A percentile compares a stretch with the other conserved stretches of the same genome.
Conservation (phyloP, 2,113 vertebrate genomes). For the Upupa epops region DNA sequence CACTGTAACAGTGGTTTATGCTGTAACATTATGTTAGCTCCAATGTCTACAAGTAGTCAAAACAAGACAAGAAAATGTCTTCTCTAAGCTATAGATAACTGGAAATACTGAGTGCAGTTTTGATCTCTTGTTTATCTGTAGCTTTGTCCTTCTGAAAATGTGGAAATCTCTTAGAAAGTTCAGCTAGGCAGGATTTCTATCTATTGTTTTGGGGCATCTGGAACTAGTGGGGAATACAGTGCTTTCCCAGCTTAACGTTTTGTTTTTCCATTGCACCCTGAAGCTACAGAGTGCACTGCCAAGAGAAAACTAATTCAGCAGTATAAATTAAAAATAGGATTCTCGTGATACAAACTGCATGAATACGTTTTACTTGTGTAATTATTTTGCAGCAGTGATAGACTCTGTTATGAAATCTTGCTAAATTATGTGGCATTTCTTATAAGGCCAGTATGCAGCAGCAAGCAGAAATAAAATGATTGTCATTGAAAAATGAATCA, state of each 20-base stretch:
- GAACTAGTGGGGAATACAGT: conserved; percentile 55
- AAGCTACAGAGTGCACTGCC: conserved; percentile 51
- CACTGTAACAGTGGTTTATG: not conserved
- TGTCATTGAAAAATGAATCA: not conserved
- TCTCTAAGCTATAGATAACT: not conserved
- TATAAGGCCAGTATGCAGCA: not conserved
- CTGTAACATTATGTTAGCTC: not conserved
- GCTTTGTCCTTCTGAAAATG: not conserved
- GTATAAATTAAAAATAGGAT: conserved; percentile 66
- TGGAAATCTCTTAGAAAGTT: conserved; percentile 13
- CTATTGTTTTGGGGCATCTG: conserved; percentile 62
- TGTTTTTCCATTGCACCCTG: conserved; percentile 61
- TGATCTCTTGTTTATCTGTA: not conserved
- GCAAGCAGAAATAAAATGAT: not conserved
- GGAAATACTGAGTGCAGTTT: not conserved
- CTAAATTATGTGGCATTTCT: not conserved
- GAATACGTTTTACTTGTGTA: conserved; percentile 45
- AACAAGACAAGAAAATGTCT: not conserved
- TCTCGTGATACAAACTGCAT: conserved; percentile 48
- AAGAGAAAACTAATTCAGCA: conserved; percentile 59
- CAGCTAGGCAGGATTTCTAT: conserved; percentile 12
- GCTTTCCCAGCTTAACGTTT: conserved; percentile 47
- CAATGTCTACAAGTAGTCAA: not conserved
- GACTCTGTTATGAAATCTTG: conserved; percentile 13
- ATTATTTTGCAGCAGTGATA: conserved; percentile 36